Conservation (phyloP, 2,888 invertebrate species). For the Zelleria hepariella region DNA sequence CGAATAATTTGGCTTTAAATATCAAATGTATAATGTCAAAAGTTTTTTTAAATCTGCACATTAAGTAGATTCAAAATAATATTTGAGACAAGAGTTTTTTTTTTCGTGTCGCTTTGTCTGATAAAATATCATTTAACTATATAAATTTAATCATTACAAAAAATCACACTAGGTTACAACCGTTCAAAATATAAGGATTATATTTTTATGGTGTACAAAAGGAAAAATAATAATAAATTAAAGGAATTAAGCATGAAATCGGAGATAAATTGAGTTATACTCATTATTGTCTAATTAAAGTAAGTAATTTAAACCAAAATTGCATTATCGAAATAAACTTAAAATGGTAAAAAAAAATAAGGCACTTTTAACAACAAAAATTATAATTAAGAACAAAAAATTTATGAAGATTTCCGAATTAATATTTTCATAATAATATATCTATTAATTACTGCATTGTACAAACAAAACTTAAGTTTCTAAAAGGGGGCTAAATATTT, state of each 20-base stretch:
- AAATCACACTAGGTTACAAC: conserved; percentile 13
- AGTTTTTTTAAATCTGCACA: too few species aligned
- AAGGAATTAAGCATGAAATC: conserved; percentile 44
- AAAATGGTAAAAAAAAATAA: conserved; percentile 9
- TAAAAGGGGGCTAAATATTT: conserved; percentile 4
- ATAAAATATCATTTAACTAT: background rate
- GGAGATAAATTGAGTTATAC: conserved; percentile 55
- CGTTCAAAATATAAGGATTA: background rate
- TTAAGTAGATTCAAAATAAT: too few species aligned
- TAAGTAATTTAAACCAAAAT: conserved; percentile 19
- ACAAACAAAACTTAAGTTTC: background rate
- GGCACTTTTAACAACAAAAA: conserved; percentile 9
- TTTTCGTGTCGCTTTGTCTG: background rate
- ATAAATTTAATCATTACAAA: conserved; percentile 9
- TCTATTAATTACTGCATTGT: background rate
- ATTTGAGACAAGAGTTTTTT: too few species aligned
- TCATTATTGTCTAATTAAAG: conserved; percentile 28
- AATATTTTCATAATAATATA: background rate
- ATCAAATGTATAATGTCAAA: conserved; percentile 3
- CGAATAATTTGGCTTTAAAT: conserved; percentile 9
- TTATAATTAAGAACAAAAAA: conserved; percentile 11
- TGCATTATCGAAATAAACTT: conserved; percentile 16
- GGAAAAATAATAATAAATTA: conserved; percentile 34
- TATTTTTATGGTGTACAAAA: background rate
- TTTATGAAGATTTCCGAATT: too few species aligned